Base-by-base conservation (phyloP, 2,888 invertebrate species). In the Hypercompe scribonia region DNA sequence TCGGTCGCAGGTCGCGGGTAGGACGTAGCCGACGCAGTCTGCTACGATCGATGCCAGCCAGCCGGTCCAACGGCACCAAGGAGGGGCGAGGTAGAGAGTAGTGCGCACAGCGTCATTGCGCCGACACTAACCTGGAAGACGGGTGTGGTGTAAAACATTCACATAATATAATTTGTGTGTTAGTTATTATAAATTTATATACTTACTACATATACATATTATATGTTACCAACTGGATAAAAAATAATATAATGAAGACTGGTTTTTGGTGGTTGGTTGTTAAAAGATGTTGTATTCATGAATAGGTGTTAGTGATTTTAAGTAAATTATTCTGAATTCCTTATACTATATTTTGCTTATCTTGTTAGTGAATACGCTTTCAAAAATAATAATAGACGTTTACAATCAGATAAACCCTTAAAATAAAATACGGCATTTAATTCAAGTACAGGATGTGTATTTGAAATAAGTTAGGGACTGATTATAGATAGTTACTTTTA, bases 81-180 rank as follows among this genome's bases (percentile, higher is more conserved):
- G 77, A 80, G 88, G 90, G 86, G 84, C 81, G 87, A 82, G 89
- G 81, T 65, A 87, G 78, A 84, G 81, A 84, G 81, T 78, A 83
- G 85, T 92, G 92, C 92, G 92, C 92, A 90, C 86, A 86, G 83
- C 84, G 86, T 85, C 83, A 87, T 86, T 89, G 92, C 92, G 92
- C 92, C 87, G 89, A 83, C 50, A 54, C 85, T 82, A 81, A 85
- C 85, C 82, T 85, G 82, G 80, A 84, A 81, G 74, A 79, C 85
- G 80, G 86, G 81, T 70, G 82, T 81, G 84, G 81, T 74, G 82
- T 75, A 61, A 69, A 69, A 67, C 70, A 76, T 75, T 81, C 77
- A n/a, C 50, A 73, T 79, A 31, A 72, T 71, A 72, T 74, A 73
- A 79, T 80, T 80, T 61, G 66, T 65, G 39, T n/a, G 66, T 33